A percentile compares a stretch with the other conserved stretches of the same genome.
Evolutionary conservation across 2,797 vertebrate genomes (phyloP).

Genomic region (Clarias fuscus): DNA sequence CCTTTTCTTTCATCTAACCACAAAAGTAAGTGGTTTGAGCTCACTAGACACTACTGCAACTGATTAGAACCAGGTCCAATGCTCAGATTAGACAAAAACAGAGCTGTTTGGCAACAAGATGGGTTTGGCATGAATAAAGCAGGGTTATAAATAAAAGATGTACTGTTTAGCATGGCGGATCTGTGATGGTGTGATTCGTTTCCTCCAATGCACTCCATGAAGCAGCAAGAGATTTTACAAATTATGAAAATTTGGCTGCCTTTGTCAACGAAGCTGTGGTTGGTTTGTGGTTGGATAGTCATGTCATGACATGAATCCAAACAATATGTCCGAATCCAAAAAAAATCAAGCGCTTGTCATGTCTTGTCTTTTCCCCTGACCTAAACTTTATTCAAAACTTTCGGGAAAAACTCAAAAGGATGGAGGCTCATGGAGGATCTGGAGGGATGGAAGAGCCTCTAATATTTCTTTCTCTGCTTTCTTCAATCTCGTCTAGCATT

Average conservation of each 20-base stretch:
- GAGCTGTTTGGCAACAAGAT: slow-evolving; percentile 6
- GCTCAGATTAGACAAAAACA: slow-evolving; percentile 7
- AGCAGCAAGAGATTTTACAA: not conserved
- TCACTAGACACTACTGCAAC: not conserved
- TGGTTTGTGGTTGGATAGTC: not conserved
- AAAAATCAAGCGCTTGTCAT: slow-evolving; percentile 1
- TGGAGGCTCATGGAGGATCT: not conserved
- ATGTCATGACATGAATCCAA: not conserved
- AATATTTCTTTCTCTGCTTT: not conserved
- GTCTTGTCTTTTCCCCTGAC: too few species aligned
- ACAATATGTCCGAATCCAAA: not conserved
- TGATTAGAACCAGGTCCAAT: slow-evolving; percentile 11
- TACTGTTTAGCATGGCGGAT: not conserved
- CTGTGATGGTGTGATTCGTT: not conserved
- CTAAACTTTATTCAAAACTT: not conserved
- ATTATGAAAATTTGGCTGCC: not conserved
- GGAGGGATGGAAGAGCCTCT: not conserved
- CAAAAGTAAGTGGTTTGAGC: not conserved
- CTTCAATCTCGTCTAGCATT: not conserved
- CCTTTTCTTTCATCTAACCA: slow-evolving; percentile 18
- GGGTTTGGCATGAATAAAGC: not conserved
- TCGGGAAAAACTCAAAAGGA: not conserved
- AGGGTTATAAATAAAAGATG: not conserved
- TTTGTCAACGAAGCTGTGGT: not conserved
- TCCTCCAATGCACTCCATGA: not conserved